A percentile compares a stretch with the other conserved stretches of the same genome.
phyloP scores from a whole-genome alignment of 2,113 vertebrate genomes.

The Muscicapa adusta region DNA sequence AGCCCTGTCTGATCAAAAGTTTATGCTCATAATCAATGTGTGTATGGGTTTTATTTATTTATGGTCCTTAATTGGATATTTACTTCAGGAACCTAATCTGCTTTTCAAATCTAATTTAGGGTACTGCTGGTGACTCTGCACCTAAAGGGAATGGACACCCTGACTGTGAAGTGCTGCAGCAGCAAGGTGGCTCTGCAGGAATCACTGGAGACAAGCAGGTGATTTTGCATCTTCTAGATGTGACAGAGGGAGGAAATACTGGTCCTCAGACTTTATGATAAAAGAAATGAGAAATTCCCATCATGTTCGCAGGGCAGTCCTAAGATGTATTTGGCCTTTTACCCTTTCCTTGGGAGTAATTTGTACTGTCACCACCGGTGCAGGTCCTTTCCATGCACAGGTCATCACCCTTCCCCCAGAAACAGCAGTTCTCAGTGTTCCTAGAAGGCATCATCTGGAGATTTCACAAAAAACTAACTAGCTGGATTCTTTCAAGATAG shows the following conservation, averaged over 20 bases:
- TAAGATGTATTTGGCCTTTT: slow-evolving; percentile 7
- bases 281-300: neutral
- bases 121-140: neutral
- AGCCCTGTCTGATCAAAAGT: neutral
- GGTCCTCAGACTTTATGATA: neutral
- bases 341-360: slow-evolving; percentile 3
- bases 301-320: neutral
- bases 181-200: neutral
- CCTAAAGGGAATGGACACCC: neutral
- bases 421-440: neutral
- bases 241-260: neutral
- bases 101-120: neutral
- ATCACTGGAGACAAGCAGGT: neutral
- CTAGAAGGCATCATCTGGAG: neutral
- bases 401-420: neutral
- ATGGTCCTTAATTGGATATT: neutral
- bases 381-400: neutral
- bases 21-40: neutral
- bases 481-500: neutral
- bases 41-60: neutral
- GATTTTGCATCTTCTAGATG: neutral
- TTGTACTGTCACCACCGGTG: neutral
- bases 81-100: neutral
- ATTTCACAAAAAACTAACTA: neutral
- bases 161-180: neutral